These are phyloP conservation scores for Danaus melanippus DNA, from an alignment of 1,140 invertebrate species.

Conservation along the genomic window DNA sequence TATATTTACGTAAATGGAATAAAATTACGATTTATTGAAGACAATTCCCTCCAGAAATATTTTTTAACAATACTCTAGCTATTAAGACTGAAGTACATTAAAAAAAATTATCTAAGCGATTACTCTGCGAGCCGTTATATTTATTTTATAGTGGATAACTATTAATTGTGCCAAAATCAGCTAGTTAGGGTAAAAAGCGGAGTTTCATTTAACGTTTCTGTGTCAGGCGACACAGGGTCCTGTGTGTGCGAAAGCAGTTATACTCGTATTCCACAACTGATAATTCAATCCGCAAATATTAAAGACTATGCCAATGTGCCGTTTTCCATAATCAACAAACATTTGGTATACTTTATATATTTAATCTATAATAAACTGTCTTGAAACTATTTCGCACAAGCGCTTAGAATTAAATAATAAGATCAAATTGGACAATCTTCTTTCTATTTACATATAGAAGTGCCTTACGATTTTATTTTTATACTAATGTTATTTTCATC, in stretches of 20 bases:
- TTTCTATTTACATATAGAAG: conserved; percentile 67
- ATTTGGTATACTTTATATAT: too few species aligned
- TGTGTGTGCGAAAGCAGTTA: not conserved
- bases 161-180: conserved; percentile 1
- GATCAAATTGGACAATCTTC: conserved; percentile 43
- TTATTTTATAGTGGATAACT: not conserved
- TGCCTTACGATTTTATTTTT: conserved; percentile 70
- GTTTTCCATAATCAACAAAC: too few species aligned
- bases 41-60: conserved; percentile 64
- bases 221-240: too few species aligned
- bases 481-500: conserved; percentile 47
- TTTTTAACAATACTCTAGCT: conserved; percentile 61
- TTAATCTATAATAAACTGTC: too few species aligned
- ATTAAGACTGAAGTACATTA: conserved; percentile 61
- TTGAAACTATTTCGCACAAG: not conserved
- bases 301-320: too few species aligned
- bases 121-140: conserved; percentile 13
- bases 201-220: too few species aligned
- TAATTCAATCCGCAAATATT: too few species aligned
- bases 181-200: not conserved
- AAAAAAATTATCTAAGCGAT: conserved; percentile 35
- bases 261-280: too few species aligned
- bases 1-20: conserved; percentile 41
- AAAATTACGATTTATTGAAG: conserved; percentile 51
- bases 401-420: conserved; percentile 38